Conservation (phyloP, 1,140 invertebrate genomes). For the Centruroides vittatus region DNA sequence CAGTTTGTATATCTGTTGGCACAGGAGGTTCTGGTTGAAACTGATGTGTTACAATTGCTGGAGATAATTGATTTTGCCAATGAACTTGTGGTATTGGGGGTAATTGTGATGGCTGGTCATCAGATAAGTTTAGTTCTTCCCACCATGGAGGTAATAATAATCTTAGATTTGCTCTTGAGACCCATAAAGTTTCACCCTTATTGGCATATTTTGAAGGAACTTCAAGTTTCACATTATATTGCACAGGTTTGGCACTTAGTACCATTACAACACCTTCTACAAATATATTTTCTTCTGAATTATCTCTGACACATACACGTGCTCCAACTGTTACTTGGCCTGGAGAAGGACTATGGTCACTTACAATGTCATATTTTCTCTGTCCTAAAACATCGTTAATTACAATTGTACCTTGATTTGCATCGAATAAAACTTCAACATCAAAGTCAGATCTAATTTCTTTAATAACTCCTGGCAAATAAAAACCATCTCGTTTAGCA, state of each 20-base stretch:
- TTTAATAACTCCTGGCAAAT: slow-evolving; percentile 61
- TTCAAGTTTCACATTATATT: slow-evolving; percentile 59
- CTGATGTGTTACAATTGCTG: background rate
- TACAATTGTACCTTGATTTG: slow-evolving; percentile 42
- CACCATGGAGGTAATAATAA: slow-evolving; percentile 84
- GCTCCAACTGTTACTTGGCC: slow-evolving; percentile 52
- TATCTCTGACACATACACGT: slow-evolving; percentile 41
- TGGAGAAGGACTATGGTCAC: slow-evolving; percentile 76
- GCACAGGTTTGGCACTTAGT: slow-evolving; percentile 51
- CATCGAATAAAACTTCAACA: slow-evolving; percentile 58
- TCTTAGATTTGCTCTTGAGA: slow-evolving; percentile 74
- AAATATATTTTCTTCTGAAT: slow-evolving; percentile 47
- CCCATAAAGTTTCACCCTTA: slow-evolving; percentile 37
- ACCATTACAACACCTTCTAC: slow-evolving; percentile 61
- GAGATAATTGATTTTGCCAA: background rate
- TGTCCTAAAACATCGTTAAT: slow-evolving; percentile 45
- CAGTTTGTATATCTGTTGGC: background rate
- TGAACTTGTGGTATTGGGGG: slow-evolving; percentile 5
- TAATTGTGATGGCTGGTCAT: slow-evolving; percentile 39
- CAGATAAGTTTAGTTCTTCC: slow-evolving; percentile 55
- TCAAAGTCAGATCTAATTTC: slow-evolving; percentile 45
- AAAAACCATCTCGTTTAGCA: slow-evolving; percentile 62
- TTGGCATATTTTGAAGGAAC: slow-evolving; percentile 1
- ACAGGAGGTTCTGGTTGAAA: slow-evolving; percentile 2
- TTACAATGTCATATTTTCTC: slow-evolving; percentile 73